Conservation (phyloP, 2,113 vertebrate genomes). For the Podarcis muralis region DNA sequence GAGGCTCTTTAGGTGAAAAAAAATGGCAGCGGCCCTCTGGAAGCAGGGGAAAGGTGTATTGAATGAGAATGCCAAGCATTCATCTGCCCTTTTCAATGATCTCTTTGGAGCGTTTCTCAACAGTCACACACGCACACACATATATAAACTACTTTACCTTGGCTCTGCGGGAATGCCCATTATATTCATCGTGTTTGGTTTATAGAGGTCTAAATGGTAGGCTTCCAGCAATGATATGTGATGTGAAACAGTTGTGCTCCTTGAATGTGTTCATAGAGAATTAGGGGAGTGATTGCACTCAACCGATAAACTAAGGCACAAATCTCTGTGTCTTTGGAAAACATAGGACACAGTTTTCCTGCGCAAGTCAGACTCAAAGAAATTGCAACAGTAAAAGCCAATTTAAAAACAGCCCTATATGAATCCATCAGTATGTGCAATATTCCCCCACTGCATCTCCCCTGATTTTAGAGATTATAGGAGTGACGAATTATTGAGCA, state of each 20-base stretch:
- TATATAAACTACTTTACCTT: conserved; percentile 39
- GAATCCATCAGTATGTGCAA: not conserved
- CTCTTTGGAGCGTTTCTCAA: conserved; percentile 37
- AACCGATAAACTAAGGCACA: conserved; percentile 27
- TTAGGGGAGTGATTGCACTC: conserved; percentile 9
- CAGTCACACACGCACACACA: not conserved
- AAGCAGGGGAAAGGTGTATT: conserved; percentile 34
- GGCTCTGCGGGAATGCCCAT: not conserved
- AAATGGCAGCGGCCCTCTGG: conserved; percentile 23
- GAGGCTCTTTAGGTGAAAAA: conserved; percentile 24
- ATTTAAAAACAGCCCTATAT: not conserved
- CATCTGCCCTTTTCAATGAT: conserved; percentile 11
- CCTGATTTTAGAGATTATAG: not conserved
- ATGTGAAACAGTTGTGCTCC: not conserved
- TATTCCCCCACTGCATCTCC: too few relatives aligned
- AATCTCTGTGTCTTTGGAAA: conserved; percentile 25
- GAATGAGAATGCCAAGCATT: conserved; percentile 1
- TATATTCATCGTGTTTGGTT: conserved; percentile 30
- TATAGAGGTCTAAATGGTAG: conserved; percentile 24
- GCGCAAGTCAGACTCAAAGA: not conserved
- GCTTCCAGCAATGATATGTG: conserved; percentile 7
- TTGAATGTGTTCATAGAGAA: not conserved
- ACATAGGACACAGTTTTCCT: not conserved
- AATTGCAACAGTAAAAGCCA: not conserved
- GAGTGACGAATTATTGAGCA: not conserved